These are phyloP conservation scores for Neodon shergylaensis DNA, from an alignment of 2,113 vertebrate species.

Conservation along the genomic window DNA sequence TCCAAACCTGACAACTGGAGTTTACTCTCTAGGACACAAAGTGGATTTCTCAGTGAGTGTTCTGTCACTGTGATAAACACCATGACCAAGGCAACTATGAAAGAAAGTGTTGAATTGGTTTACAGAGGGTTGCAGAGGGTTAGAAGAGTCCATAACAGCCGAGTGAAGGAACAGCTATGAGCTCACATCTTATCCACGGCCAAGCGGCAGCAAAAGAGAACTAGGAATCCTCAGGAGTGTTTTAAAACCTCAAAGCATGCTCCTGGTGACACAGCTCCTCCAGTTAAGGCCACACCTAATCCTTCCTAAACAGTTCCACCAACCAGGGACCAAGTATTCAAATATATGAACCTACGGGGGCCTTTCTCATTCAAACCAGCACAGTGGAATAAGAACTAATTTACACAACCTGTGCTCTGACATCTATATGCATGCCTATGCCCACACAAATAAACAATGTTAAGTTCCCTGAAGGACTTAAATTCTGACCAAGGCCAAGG, in stretches of 20 bases:
- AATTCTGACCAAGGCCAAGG: background rate
- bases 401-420: background rate
- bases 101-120: background rate
- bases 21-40: background rate
- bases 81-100: background rate
- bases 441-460: background rate
- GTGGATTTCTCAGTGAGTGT: background rate
- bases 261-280: background rate
- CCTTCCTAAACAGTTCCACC: background rate
- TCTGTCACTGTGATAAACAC: background rate
- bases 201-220: background rate
- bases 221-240: background rate
- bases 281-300: background rate
- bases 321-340: background rate
- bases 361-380: background rate
- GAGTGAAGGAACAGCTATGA: background rate
- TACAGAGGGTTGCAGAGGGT: background rate
- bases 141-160: background rate
- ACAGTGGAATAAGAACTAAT: background rate
- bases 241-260: background rate
- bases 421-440: background rate
- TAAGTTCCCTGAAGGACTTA: background rate
- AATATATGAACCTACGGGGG: background rate
- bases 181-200: background rate
- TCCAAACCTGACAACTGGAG: background rate